Percentiles rank a stretch among this genome's conserved stretches.
Evolutionary conservation across 2,113 vertebrate genomes (phyloP).

Genomic region (Globicephala melas): DNA sequence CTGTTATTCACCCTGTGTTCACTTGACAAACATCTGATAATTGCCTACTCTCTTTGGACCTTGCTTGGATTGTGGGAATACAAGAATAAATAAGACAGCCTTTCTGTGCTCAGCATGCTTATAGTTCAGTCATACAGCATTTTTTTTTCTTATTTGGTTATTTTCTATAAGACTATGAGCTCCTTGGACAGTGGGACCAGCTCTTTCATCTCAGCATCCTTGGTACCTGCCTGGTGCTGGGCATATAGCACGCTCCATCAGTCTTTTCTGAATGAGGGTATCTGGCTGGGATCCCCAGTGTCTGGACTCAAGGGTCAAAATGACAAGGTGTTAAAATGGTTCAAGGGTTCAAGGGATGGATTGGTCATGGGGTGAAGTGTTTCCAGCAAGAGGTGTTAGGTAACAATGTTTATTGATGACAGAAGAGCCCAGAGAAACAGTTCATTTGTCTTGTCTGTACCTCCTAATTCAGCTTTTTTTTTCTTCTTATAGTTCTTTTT

Average conservation of each 20-base stretch:
- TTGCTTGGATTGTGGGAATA: background rate
- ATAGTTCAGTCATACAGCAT: background rate
- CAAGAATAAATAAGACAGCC: background rate
- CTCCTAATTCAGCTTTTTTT: background rate
- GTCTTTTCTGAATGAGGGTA: background rate
- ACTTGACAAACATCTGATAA: background rate
- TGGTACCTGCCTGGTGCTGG: background rate
- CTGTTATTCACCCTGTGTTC: background rate
- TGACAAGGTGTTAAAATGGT: background rate
- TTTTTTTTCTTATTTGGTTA: background rate
- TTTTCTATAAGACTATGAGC: background rate
- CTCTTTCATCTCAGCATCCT: background rate
- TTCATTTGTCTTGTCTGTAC: slow-evolving; percentile 6
- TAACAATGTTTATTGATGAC: slow-evolving; percentile 33
- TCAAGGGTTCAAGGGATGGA: background rate
- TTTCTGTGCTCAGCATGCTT: background rate
- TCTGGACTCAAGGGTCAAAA: background rate
- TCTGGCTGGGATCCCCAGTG: background rate
- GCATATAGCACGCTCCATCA: background rate
- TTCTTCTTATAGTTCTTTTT: slow-evolving; percentile 18
- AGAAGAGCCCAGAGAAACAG: background rate
- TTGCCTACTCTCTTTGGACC: background rate
- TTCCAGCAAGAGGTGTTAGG: background rate
- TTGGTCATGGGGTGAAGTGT: background rate
- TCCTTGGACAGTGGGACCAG: background rate